Evolutionary conservation across 2,113 vertebrate species (phyloP).

Genomic region (Trachemys scripta): DNA sequence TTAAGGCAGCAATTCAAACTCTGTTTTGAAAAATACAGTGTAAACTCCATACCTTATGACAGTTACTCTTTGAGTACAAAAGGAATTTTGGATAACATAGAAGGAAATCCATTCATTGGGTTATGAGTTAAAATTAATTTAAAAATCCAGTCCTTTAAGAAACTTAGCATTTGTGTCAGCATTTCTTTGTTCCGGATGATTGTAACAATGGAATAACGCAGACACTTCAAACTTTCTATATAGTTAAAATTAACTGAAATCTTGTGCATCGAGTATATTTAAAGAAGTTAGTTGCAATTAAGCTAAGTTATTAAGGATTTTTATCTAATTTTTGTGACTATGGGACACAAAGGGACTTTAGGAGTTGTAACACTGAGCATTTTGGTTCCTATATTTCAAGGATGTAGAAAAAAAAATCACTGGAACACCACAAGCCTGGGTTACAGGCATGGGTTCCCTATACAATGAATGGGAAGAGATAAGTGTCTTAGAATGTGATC

Average conservation of each 20-base stretch:
- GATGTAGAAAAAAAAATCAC: no score
- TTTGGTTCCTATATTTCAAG: no score
- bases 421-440: no score
- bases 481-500: no score
- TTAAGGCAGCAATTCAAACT: neutral
- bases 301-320: no score
- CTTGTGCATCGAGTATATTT: neutral
- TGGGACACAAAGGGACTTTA: no score
- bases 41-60: neutral
- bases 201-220: neutral
- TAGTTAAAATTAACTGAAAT: neutral
- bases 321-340: no score
- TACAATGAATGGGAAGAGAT: no score
- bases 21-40: neutral
- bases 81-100: neutral
- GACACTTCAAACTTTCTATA: neutral
- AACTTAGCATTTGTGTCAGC: neutral
- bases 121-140: neutral
- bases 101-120: neutral
- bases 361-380: no score
- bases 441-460: no score
- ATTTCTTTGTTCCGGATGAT: neutral
- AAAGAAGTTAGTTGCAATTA: neutral
- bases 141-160: neutral
- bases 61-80: neutral